These are phyloP conservation scores for Xiphophorus maculatus DNA, from an alignment of 2,113 vertebrate species.

Conservation along the genomic window DNA sequence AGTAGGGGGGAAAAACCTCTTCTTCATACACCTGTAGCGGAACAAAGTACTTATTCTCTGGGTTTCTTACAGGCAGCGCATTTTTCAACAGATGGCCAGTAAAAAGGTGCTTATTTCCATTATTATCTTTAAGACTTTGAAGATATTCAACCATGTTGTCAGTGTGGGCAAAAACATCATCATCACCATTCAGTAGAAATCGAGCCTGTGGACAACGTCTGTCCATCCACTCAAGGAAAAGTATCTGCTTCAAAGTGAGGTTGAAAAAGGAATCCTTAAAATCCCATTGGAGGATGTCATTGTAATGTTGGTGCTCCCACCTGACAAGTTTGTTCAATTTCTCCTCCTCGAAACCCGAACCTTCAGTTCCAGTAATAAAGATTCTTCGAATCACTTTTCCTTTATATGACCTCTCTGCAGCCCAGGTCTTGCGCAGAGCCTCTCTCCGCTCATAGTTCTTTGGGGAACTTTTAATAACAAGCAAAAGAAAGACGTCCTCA, in stretches of 20 bases:
- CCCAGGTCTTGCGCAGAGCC: constrained; percentile 87
- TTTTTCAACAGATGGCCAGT: constrained; percentile 77
- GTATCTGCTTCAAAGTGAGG: constrained; percentile 88
- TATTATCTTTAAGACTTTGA: constrained; percentile 17
- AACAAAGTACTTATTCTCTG: constrained; percentile 85
- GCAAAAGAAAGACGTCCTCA: constrained; percentile 78
- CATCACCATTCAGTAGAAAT: constrained; percentile 87
- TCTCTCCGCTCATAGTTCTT: constrained; percentile 83
- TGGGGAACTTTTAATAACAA: constrained; percentile 86
- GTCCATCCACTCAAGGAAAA: constrained; percentile 86
- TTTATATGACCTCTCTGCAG: constrained; percentile 68
- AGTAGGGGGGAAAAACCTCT: constrained; percentile 79
- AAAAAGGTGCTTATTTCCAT: constrained; percentile 79
- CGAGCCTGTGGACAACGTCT: constrained; percentile 68
- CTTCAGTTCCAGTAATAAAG: constrained; percentile 80
- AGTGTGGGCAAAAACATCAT: constrained; percentile 86
- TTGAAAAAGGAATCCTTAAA: constrained; percentile 89
- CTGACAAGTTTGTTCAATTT: constrained; percentile 78
- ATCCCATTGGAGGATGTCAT: constrained; percentile 88
- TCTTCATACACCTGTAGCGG: constrained; percentile 79
- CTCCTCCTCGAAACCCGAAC: constrained; percentile 17
- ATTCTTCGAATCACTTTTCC: constrained; percentile 75
- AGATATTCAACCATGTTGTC: constrained; percentile 82
- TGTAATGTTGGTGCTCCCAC: constrained; percentile 74
- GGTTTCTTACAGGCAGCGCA: constrained; percentile 11